phyloP scores from a whole-genome alignment of 2,888 invertebrate species.

The Phaedon cochleariae region DNA sequence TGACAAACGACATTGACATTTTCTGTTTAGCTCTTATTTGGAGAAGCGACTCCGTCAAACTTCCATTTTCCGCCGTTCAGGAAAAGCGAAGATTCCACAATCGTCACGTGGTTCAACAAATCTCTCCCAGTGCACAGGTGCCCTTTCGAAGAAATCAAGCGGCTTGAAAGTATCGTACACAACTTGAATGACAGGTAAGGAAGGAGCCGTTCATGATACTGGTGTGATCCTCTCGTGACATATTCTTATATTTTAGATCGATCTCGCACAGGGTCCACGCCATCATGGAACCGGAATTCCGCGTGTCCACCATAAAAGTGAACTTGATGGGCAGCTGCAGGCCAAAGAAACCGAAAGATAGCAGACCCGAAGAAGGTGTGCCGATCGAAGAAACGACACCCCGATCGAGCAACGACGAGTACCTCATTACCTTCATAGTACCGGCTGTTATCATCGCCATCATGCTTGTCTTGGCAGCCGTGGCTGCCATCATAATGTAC shows the following conservation, averaged over 20 bases:
- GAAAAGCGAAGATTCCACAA: constrained; percentile 70
- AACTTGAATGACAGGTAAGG: constrained; percentile 63
- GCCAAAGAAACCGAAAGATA: constrained; percentile 49
- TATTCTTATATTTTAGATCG: neutral
- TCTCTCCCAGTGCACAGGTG: constrained; percentile 78
- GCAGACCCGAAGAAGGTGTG: constrained; percentile 37
- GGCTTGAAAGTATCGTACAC: constrained; percentile 75
- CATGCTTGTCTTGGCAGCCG: constrained; percentile 86
- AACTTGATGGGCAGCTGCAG: constrained; percentile 70
- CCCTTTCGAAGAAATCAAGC: constrained; percentile 79
- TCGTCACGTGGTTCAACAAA: constrained; percentile 83
- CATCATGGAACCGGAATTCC: constrained; percentile 76
- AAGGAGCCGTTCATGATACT: neutral
- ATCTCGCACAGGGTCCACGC: constrained; percentile 65
- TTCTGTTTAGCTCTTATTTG: constrained; percentile 73
- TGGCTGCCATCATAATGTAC: constrained; percentile 89
- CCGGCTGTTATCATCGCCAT: constrained; percentile 88
- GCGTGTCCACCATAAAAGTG: constrained; percentile 71
- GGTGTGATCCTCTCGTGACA: neutral
- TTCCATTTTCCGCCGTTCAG: constrained; percentile 79
- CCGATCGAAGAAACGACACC: constrained; percentile 54
- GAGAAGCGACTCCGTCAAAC: constrained; percentile 75
- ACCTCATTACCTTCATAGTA: constrained; percentile 84
- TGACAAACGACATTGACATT: too few species aligned
- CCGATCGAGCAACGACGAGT: constrained; percentile 67